Base-by-base conservation (phyloP, 1,140 invertebrate species). In the Rhyacophila brunnea region DNA sequence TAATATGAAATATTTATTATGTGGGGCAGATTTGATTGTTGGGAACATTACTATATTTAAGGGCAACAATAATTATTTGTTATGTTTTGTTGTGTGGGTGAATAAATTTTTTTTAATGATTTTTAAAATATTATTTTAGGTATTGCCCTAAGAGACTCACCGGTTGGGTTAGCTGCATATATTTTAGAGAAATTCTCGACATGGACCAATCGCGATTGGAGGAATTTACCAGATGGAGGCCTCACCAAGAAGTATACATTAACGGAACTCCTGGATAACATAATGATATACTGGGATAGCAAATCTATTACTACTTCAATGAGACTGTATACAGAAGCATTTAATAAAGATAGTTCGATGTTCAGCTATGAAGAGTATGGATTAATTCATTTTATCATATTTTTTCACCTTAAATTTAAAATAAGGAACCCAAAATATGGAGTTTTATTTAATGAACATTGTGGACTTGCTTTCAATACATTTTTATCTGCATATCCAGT, bases 221-320 rank as follows among this genome's bases (percentile, higher is more conserved):
- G 15, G 19, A 18, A 10, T 71, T 73, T 48, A 51, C 42, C 47
- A 53, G 84, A 89, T 67, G 86, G 85, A 6, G 84, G 84, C 17
- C 67, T 90, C 4, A 70, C 75, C 1, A 83, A 83, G 59, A 56
- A 54, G 28, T 87, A 81, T 67, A 72, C 78, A 2, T 68, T 82
- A 36, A 83, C 86, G 53, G 79, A 85, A 59, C 67, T 92, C 0
- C 68, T 92, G 1, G 89, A 90, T 56, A 90, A 89, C 67, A 75
- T 91, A 1, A 89, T 89, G 84, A 72, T 91, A 56, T 92, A 92
- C 67, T 92, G 88, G 87, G 72, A 82, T 1, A 83, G 82, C n/a
- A 81, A 80, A 13, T 81, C 80, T 48, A 87, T 88, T 17, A 86
- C 85, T 0, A 83, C 84, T 0, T 83, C 86, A 0, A 73, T 85